Conservation (phyloP, 1,140 invertebrate genomes). For the Diachasmimorpha longicaudata region DNA sequence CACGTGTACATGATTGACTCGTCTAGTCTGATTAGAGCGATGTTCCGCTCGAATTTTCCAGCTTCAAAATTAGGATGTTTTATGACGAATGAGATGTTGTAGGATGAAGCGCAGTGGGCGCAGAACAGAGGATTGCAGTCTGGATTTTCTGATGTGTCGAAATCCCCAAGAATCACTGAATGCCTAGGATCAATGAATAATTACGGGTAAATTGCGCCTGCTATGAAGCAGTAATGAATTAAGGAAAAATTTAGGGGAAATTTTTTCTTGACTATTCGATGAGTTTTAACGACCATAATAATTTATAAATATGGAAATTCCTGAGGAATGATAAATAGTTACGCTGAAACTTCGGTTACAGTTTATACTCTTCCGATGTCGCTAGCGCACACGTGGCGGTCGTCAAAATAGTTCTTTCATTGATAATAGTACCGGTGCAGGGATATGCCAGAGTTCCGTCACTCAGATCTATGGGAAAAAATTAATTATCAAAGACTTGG, state of each 20-base stretch:
- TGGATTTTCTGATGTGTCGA: slow-evolving; percentile 37
- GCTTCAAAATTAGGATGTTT: slow-evolving; percentile 44
- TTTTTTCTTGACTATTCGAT: too few relatives aligned
- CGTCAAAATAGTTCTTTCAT: slow-evolving; percentile 43
- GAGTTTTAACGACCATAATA: too few relatives aligned
- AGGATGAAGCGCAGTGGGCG: slow-evolving; percentile 31
- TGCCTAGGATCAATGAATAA: slow-evolving; percentile 31
- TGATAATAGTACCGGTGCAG: slow-evolving; percentile 44
- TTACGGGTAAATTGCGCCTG: neutral
- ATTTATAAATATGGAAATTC: too few relatives aligned
- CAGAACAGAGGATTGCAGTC: slow-evolving; percentile 44
- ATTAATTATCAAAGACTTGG: too few relatives aligned
- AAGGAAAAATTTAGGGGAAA: neutral
- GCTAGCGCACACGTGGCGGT: slow-evolving; percentile 47
- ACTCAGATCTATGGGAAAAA: slow-evolving; percentile 37
- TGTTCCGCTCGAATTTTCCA: slow-evolving; percentile 40
- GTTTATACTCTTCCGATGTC: slow-evolving; percentile 39
- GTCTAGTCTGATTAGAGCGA: slow-evolving; percentile 43
- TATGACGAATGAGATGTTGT: slow-evolving; percentile 47
- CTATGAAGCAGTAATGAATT: neutral
- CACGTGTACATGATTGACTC: slow-evolving; percentile 41
- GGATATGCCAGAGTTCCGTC: slow-evolving; percentile 41
- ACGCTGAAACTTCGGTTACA: slow-evolving; percentile 33
- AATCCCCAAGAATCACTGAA: slow-evolving; percentile 44
- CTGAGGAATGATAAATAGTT: too few relatives aligned